Percentiles rank a stretch among this genome's conserved stretches.
Evolutionary conservation across 2,797 vertebrate genomes (phyloP).

Genomic region (Scarus forsteni): DNA sequence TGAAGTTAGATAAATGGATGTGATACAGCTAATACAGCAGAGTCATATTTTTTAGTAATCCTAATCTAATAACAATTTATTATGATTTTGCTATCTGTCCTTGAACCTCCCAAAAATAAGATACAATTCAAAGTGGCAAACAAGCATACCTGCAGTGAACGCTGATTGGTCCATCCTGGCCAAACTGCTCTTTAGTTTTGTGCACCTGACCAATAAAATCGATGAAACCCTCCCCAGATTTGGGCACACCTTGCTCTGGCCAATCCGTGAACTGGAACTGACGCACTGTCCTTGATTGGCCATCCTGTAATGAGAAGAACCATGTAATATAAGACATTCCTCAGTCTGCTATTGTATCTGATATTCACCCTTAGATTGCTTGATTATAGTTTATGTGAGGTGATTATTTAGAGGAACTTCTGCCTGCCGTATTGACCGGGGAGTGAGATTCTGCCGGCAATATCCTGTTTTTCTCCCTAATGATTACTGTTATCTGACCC

Average conservation of each 20-base stretch:
- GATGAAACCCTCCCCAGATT: constrained; percentile 98
- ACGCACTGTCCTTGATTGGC: constrained; percentile 96
- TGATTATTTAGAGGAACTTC: constrained; percentile 36
- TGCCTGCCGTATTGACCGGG: constrained; percentile 45
- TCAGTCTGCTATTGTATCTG: constrained; percentile 1
- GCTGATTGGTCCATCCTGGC: constrained; percentile 96
- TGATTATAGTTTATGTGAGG: constrained; percentile 21
- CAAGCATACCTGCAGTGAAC: constrained; percentile 94
- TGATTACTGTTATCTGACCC: constrained; percentile 80
- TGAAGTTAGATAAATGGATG: no score
- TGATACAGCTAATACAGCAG: no score
- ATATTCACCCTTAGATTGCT: constrained; percentile 10
- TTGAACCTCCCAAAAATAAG: no score
- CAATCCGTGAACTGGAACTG: constrained; percentile 99
- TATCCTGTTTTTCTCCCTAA: constrained; percentile 58
- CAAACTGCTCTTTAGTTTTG: constrained; percentile 99
- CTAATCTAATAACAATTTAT: not conserved
- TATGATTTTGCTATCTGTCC: no score
- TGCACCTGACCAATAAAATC: constrained; percentile 99
- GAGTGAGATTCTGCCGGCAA: constrained; percentile 53
- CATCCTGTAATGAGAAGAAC: constrained; percentile 83
- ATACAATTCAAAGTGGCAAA: not conserved
- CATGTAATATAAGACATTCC: not conserved
- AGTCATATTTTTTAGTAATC: no score
- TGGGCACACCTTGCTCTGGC: constrained; percentile 98